Base-by-base conservation (phyloP, 2,888 invertebrate species). In the Chrysolina haemoptera region DNA sequence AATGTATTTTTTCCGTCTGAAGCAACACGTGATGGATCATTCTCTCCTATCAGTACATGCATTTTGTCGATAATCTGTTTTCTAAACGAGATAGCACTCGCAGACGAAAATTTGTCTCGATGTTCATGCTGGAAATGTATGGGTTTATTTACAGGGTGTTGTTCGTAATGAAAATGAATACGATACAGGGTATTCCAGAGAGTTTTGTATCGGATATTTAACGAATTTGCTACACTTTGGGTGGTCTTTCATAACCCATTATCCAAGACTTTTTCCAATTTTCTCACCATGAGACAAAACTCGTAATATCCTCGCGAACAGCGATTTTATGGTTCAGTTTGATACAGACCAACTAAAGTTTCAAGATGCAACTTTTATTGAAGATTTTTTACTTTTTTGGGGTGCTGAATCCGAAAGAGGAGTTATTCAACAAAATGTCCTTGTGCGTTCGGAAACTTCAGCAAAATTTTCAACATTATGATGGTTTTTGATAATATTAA, bases 11-110 rank as follows among this genome's bases (percentile, higher is more conserved):
- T 63, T 63, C 53, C 59, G 70, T 64, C 73, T 40, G 53, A 68
- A 41, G 62, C 16, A 65, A 70, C 74, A 74, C 70, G 68, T 86
- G 86, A 86, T 86, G 81, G 85, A 86, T 86, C 80, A 81, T 76
- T 75, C 72, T 71, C 76, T 77, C 76, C 84, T 85, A 85, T 85
- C 84, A 78, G 81, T 82, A 84, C 84, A 84, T 76, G 81, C 83
- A 83, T 84, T 85, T 84, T 84, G 84, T 83, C 79, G 80, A 82
- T 82, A 76, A 74, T 76, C 77, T 74, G 74, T 78, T 75, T 75
- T 74, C 65, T 75, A 74, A 77, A 77, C 75, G 77, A 75, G 77
- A 77, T 77, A 75, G 73, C 72, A 72, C 68, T 70, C 70, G 72
- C 70, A 68, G 74, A 76, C 70, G 65, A 72, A 65, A 76, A 77